Base-by-base conservation (phyloP, 1,140 invertebrate species). In the Aphelenchoides fujianensis region DNA sequence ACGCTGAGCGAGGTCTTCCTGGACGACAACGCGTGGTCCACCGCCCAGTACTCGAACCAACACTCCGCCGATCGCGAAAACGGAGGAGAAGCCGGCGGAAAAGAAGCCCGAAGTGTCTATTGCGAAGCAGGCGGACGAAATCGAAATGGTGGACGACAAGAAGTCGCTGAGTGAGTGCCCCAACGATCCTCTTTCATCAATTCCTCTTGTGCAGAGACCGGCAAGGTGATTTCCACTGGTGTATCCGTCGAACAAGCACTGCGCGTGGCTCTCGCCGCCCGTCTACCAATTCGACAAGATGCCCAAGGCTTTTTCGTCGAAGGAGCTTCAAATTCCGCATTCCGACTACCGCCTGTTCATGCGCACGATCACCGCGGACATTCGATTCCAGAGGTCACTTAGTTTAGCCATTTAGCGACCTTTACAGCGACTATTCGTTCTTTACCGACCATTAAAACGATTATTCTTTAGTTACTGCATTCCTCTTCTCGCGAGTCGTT, bases 401-500 rank as follows among this genome's bases (percentile, higher is more conserved):
- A n/a, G n/a, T n/a, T n/a, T n/a, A n/a, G n/a, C n/a, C n/a, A n/a
- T n/a, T n/a, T n/a, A n/a, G n/a, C n/a, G n/a, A n/a, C n/a, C n/a
- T n/a, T n/a, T n/a, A n/a, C n/a, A n/a, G n/a, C n/a, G n/a, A n/a
- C n/a, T n/a, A n/a, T n/a, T n/a, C n/a, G n/a, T n/a, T n/a, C n/a
- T n/a, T n/a, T n/a, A n/a, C n/a, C n/a, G n/a, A n/a, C n/a, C n/a
- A n/a, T n/a, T n/a, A n/a, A n/a, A n/a, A n/a, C n/a, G n/a, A n/a
- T n/a, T n/a, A n/a, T 48, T 48, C 69, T 74, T 1, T 3, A 75
- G 74, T 34, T 77, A 77, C 52, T 32, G 34, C 12, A 32, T 78
- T 35, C n/a, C 37, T 75, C 16, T 79, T 81, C 66, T 79, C 76
- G 16, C 76, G 75, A 27, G 57, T 78, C 23, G 23, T 79, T 0